These are phyloP conservation scores for Crematogaster levior DNA, from an alignment of 2,888 invertebrate species.

Conservation along the genomic window DNA sequence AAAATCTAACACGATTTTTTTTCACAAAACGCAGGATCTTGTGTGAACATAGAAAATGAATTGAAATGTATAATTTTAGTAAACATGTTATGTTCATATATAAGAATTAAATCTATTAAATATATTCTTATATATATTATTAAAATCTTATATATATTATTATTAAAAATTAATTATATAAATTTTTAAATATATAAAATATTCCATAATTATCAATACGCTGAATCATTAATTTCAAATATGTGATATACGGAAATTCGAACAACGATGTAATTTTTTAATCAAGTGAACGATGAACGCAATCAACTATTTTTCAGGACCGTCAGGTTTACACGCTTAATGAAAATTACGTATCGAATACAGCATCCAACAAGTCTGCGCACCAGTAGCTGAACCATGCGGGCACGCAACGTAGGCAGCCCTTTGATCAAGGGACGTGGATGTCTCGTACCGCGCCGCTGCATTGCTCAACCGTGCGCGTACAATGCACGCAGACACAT, in stretches of 20 bases:
- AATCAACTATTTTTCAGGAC: not conserved
- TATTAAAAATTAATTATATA: too few species aligned
- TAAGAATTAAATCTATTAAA: too few species aligned
- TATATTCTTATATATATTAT: too few species aligned
- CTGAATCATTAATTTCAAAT: not conserved
- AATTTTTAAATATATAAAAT: too few species aligned
- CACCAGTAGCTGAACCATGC: constrained; percentile 30
- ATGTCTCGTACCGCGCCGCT: constrained; percentile 44
- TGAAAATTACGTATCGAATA: constrained; percentile 36
- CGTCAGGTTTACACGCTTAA: not conserved
- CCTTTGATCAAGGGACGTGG: constrained; percentile 65
- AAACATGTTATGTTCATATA: not conserved
- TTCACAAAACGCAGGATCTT: not conserved
- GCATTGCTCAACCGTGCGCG: constrained; percentile 62
- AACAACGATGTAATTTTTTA: not conserved
- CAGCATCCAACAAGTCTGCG: not conserved
- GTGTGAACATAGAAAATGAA: not conserved
- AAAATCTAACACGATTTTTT: not conserved
- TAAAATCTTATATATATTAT: too few species aligned
- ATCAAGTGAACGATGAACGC: not conserved
- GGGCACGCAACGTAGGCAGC: constrained; percentile 26
- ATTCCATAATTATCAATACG: not conserved
- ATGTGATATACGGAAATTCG: not conserved
- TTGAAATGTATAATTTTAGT: not conserved
- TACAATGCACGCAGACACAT: constrained; percentile 46